Base-by-base conservation (phyloP, 2,888 invertebrate species). In the Erannis defoliaria region DNA sequence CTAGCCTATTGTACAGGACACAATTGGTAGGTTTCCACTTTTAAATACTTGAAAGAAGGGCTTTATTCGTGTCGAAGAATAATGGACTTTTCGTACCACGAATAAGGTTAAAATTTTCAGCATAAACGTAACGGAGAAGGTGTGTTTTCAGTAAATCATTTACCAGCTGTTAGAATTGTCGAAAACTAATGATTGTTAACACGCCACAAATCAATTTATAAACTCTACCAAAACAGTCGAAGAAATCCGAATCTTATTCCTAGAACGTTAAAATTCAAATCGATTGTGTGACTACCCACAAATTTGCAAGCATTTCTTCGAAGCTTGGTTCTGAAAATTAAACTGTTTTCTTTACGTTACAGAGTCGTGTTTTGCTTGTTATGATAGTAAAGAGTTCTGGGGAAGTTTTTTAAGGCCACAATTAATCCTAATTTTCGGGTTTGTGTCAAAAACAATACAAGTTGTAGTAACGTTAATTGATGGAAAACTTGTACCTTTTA, bases 141-240 rank as follows among this genome's bases (percentile, higher is more conserved):
- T 49, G 4, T 26, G 6, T 33, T 31, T 55, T 21, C 57, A 57
- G 53, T 66, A 56, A 67, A 67, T 62, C 57, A 70, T 64, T 61
- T 50, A 58, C 50, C 51, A 33, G 8, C 48, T 40, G 49, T 65
- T 58, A 64, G 62, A 67, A 64, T 61, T 45, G 66, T 64, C 50
- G 74, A 73, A 74, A 71, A 74, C 75, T 78, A 84, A 83, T 82
- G 82, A 78, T 76, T 68, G 73, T 61, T 60, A 72, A 76, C 84
- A 84, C 82, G 84, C 81, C 65, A 84, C 78, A 72, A 78, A 81
- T 81, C 84, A 83, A 84, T 84, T 46, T 84, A 79, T 73, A 80
- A 70, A 63, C 18, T 35, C 42, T 42, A 38, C 19, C 6, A 12
- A 51, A 40, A 5, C 33, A 12, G 12, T 2, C 12, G 31, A 12